Base-by-base conservation (phyloP, 2,888 invertebrate species). In the Saturnia japonica region DNA sequence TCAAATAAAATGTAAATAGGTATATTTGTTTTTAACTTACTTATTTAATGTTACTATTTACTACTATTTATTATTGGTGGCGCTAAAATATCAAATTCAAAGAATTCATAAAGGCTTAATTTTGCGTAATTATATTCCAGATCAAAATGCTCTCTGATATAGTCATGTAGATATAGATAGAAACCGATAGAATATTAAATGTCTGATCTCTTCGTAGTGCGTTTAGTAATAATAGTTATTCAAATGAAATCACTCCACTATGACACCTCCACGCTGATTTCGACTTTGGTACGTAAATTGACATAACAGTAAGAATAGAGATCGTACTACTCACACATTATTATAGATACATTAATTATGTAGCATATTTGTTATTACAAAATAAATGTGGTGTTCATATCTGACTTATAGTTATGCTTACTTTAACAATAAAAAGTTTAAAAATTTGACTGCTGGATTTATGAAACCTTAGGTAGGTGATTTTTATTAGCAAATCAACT, bases 401-500 rank as follows among this genome's bases (percentile, higher is more conserved):
- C 34, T 34, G 3, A 34, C 34, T 34, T 34, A 4, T 34, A 6
- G 34, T 6, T 34, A 6, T 34, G 6, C 6, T 34, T 34, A 34
- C 1, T 47, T 19, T n/a, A 47, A 47, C 19, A 4, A 1, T 19
- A 47, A 19, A 54, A 54, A 22, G 0, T 60, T 25, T 28, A 60
- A 60, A 28, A 60, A 25, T 7, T 14, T 14, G 28, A 2, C 25
- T 14, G 57, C 57, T 25, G 9, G 57, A 0, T 22, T 54, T 54
- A 54, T 54, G 0, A 54, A 54, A 54, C 11, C 22, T 11, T 1
- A n/a, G 14, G 28, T 25, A 51, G 16, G 28, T 45, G 34, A 34
- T 22, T 60, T 60, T 25, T 70, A 70, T 54, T 19, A 71, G 67
- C 66, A 67, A 70, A 69, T 70, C 66, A 68, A 71, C 7, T 8